phyloP scores from a whole-genome alignment of 2,113 vertebrate species.

The Clarias batrachus region DNA sequence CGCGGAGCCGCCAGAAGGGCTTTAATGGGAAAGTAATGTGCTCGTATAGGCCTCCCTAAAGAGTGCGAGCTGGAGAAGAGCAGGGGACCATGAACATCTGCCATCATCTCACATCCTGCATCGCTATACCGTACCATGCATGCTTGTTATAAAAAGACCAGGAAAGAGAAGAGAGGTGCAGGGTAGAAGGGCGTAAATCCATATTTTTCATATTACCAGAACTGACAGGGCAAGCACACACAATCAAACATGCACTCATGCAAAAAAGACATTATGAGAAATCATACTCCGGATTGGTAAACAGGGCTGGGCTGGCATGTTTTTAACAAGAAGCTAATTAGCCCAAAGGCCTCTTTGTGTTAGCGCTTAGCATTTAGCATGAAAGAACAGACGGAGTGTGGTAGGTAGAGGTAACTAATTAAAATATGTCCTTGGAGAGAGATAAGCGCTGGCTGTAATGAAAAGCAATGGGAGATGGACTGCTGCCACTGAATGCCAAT shows the following conservation, averaged over 20 bases:
- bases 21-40: slow-evolving; percentile 54
- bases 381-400: slow-evolving; percentile 30
- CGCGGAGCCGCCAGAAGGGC: slow-evolving; percentile 34
- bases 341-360: slow-evolving; percentile 26
- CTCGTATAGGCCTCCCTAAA: slow-evolving; percentile 39
- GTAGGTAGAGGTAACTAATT: slow-evolving; percentile 39
- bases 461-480: slow-evolving; percentile 35
- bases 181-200: not conserved
- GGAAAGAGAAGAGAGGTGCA: not conserved
- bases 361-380: slow-evolving; percentile 41
- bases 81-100: slow-evolving; percentile 54
- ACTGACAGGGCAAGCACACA: not conserved
- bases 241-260: slow-evolving; percentile 10
- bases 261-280: slow-evolving; percentile 16
- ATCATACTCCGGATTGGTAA: slow-evolving; percentile 29
- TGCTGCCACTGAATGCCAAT: slow-evolving; percentile 21
- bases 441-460: slow-evolving; percentile 49
- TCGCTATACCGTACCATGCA: slow-evolving; percentile 33
- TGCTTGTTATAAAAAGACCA: not conserved
- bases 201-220: not conserved
- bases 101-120: slow-evolving; percentile 48
- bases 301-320: slow-evolving; percentile 28
- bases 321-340: slow-evolving; percentile 19
- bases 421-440: slow-evolving; percentile 43
- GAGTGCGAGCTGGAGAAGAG: slow-evolving; percentile 40